phyloP scores from a whole-genome alignment of 2,797 vertebrate species.

The Sparidentex hasta region DNA sequence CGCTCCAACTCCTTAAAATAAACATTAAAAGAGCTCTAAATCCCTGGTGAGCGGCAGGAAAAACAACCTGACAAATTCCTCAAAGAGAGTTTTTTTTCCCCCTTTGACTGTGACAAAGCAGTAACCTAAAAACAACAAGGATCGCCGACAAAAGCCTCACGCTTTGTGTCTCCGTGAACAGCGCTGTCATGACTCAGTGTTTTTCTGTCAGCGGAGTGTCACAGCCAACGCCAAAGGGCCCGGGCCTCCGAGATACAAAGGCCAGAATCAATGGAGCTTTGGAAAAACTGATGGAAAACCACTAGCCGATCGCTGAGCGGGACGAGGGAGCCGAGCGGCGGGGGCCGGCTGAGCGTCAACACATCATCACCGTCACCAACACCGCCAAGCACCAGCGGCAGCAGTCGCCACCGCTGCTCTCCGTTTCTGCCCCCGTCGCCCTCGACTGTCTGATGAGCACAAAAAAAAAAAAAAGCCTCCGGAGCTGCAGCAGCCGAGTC shows the following conservation, averaged over 20 bases:
- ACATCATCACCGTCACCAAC: constrained; percentile 27
- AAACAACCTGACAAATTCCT: constrained; percentile 53
- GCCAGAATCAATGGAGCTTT: constrained; percentile 80
- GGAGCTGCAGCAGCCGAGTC: constrained; percentile 45
- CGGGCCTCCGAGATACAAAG: constrained; percentile 69
- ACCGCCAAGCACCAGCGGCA: background rate
- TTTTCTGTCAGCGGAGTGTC: constrained; percentile 71
- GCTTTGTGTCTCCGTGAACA: constrained; percentile 66
- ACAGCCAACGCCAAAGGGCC: constrained; percentile 62
- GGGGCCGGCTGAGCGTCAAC: constrained; percentile 39
- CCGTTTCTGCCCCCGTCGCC: background rate
- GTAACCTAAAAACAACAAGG: constrained; percentile 68
- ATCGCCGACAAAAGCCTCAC: constrained; percentile 48
- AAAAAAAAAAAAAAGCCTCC: constrained; percentile 38
- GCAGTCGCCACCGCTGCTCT: background rate
- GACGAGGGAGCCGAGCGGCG: constrained; percentile 15
- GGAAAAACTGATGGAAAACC: constrained; percentile 86
- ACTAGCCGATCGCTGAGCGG: constrained; percentile 56
- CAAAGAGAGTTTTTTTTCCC: constrained; percentile 16
- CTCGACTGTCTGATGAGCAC: constrained; percentile 31
- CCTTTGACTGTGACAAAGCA: constrained; percentile 54
- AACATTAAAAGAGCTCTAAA: constrained; percentile 40
- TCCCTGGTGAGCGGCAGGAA: constrained; percentile 28
- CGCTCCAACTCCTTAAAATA: constrained; percentile 70
- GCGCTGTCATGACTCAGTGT: constrained; percentile 72